phyloP scores from a whole-genome alignment of 2,797 vertebrate genomes.

The Malurus leucopterus region DNA sequence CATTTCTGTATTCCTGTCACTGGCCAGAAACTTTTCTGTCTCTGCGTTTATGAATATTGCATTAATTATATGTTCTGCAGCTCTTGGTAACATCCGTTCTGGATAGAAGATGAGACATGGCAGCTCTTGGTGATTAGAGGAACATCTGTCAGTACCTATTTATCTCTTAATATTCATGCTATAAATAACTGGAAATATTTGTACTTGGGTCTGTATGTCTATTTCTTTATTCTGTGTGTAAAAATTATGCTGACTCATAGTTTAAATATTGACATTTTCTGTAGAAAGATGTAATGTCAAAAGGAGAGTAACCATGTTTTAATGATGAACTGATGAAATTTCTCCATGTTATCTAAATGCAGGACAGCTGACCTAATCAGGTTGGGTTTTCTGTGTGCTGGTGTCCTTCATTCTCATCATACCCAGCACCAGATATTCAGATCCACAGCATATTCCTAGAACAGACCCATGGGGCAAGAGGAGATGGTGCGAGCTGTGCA shows the following conservation, averaged over 20 bases:
- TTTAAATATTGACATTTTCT: background rate
- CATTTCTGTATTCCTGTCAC: background rate
- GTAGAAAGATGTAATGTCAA: background rate
- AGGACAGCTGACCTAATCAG: background rate
- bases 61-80: background rate
- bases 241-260: background rate
- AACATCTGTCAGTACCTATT: conserved; percentile 53
- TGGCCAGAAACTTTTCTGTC: background rate
- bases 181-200: conserved; percentile 24
- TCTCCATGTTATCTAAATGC: background rate
- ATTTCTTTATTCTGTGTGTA: background rate
- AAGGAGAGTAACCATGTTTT: background rate
- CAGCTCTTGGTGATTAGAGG: conserved; percentile 49
- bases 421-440: background rate
- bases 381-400: background rate
- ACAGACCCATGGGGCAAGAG: background rate
- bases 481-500: background rate
- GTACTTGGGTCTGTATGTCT: background rate
- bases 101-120: conserved; percentile 38
- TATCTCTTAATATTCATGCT: background rate
- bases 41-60: background rate
- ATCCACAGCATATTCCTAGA: background rate
- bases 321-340: background rate
- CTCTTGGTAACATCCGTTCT: conserved; percentile 23
- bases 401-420: background rate